Evolutionary conservation across 2,113 vertebrate species (phyloP), one percentile per base, ranked within the genome.

Genomic region (Pheucticus melanocephalus): DNA sequence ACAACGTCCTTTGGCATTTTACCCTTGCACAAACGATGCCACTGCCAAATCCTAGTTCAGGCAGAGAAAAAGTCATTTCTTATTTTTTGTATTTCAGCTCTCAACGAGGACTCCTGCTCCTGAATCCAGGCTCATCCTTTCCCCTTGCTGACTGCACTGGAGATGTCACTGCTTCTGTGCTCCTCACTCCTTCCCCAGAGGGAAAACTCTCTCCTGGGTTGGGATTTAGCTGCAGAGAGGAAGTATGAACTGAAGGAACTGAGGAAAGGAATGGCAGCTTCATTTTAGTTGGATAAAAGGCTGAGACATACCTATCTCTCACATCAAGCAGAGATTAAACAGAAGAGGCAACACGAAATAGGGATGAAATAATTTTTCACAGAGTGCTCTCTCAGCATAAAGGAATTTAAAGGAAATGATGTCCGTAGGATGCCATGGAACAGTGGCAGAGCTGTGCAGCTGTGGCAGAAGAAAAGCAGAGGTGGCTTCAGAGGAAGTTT

Each of bases 251-350:
- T 71, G 65, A 70, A 63, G 73, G 40, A 84, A 17, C 19, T 22
- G 2, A 61, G 23, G 65, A 51, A 68, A 78, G 39, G 39, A 71
- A 51, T 27, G 60, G 69, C 53, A 89, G 40, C 76, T 88, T 47
- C 51, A 10, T 91, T 88, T 88, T 6, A 75, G 39, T 1, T 63
- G 68, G 30, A 91, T 79, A 12, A 76, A 88, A 88, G 40, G 7
- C 37, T 51, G 39, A 60, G 48, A 48, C 56, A 59, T 53, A 54
- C 59, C 65, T 60, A 6, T 76, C 75, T 78, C 45, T 65, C 71
- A 54, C 64, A 83, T 90, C 86, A 82, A 86, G 71, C 6, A 3
- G 63, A 88, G 82, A 94, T 93, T 71, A 88, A 95, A 81, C 71
- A 88, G 60, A 86, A 78, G 30, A 93, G 44, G 61, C 77, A 91